These are phyloP conservation scores for Panurus biarmicus DNA, from an alignment of 2,113 vertebrate species.

Conservation along the genomic window DNA sequence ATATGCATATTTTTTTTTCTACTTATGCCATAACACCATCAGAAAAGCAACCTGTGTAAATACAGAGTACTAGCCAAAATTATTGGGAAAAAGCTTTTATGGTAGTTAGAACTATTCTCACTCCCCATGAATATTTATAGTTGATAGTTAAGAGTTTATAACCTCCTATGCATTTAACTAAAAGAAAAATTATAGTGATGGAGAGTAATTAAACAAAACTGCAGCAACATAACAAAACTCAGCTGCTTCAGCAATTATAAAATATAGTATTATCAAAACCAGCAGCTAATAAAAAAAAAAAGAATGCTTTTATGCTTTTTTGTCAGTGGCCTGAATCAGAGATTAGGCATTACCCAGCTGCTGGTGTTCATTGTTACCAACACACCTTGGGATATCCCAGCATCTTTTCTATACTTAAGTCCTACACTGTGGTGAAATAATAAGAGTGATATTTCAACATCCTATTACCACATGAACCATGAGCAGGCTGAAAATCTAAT, in stretches of 20 bases:
- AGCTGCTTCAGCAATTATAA: conserved; percentile 39
- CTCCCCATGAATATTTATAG: conserved; percentile 43
- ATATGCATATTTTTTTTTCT: not conserved
- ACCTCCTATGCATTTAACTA: conserved; percentile 50
- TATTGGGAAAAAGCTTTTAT: conserved; percentile 13
- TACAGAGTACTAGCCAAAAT: not conserved
- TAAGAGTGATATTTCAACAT: not conserved
- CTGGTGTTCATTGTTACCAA: not conserved
- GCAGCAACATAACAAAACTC: conserved; percentile 39
- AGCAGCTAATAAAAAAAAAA: not conserved
- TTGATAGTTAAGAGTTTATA: conserved; percentile 60
- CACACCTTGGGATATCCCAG: not conserved
- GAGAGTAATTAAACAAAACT: conserved; percentile 59
- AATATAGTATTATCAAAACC: conserved; percentile 23
- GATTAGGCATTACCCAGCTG: not conserved
- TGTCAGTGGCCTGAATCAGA: not conserved
- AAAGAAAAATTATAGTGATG: conserved; percentile 57
- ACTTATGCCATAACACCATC: not conserved
- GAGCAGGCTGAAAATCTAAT: not conserved
- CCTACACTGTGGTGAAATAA: not conserved
- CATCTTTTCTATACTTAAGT: not conserved
- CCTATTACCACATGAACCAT: not conserved
- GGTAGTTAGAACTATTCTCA: conserved; percentile 33
- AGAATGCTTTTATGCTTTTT: too few species aligned
- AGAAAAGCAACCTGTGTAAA: not conserved